Base-by-base conservation (phyloP, 2,797 vertebrate genomes). In the Melanogrammus aeglefinus region DNA sequence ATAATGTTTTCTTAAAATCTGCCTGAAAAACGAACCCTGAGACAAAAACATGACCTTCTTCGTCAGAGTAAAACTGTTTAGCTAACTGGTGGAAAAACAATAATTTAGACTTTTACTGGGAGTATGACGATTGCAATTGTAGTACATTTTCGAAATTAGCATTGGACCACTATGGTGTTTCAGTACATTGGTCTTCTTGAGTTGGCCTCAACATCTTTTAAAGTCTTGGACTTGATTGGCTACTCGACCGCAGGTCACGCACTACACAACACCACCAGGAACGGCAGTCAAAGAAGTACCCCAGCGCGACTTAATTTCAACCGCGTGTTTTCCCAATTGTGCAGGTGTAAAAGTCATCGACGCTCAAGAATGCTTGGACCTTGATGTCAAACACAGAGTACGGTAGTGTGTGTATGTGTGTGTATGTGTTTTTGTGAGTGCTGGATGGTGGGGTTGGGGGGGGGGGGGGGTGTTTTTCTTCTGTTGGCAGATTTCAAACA, bases 401-500 rank as follows among this genome's bases (percentile, higher is more conserved):
- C n/a, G n/a, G n/a, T 77, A 72, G 75, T 81, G 85, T 90, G 82
- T 88, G 89, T 83, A 84, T 89, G 66, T 27, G 24, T 33, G 39
- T 35, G 73, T 33, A 21, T 69, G 79, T 78, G 29, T 57, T 57
- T 75, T 57, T 36, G 74, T 80, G 73, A 73, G 82, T 82, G 81
- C 75, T 18, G 18, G 57, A 3, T 3, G 57, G 79, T 82, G 77
- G 80, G 77, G 63, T 83, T 81, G 73, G 79, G 82, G 87, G 78
- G 82, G 77, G 70, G 84, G 85, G 82, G 75, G 80, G 87, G 84
- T 87, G 89, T 85, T 89, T 89, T 91, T 91, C 85, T 90, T 92
- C 89, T 90, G 90, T 93, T 91, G 90, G 89, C 87, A 91, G 84
- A 93, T 93, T 94, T 93, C 92, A 94, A 93, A 93, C 90, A 92